Conservation (phyloP, 2,888 invertebrate genomes). For the Macrosiphum euphorbiae region DNA sequence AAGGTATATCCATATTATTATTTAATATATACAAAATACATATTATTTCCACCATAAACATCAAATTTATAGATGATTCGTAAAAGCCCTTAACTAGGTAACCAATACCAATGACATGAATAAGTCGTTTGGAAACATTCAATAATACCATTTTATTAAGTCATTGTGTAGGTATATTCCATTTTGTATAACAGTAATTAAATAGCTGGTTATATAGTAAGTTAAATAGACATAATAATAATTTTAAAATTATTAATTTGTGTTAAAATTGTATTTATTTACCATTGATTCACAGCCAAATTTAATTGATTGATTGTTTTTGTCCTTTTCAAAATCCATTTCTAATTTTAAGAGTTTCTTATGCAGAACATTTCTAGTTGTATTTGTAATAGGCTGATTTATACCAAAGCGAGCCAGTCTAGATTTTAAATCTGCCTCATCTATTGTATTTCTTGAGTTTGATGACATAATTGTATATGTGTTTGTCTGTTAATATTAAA, state of each 20-base stretch:
- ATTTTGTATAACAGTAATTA: no score
- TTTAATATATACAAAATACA: not conserved
- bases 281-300: slow-evolving; percentile 28
- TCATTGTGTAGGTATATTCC: no score
- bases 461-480: slow-evolving; percentile 26
- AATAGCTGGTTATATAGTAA: no score
- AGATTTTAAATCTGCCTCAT: slow-evolving; percentile 44
- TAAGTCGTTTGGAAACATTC: no score
- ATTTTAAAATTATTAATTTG: not conserved
- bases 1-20: not conserved
- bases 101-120: no score
- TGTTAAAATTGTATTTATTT: slow-evolving; percentile 21
- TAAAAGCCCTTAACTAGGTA: no score
- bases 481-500: slow-evolving; percentile 2
- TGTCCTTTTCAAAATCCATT: not conserved
- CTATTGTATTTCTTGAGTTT: not conserved
- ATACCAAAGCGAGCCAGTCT: slow-evolving; percentile 14
- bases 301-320: not conserved
- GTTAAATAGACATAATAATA: no score
- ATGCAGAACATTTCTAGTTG: slow-evolving; percentile 39
- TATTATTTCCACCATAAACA: not conserved
- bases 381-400: slow-evolving; percentile 21
- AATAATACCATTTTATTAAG: no score
- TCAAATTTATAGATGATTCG: no score
- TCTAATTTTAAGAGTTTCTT: slow-evolving; percentile 53